Percentiles rank a stretch among this genome's conserved stretches.
These are phyloP conservation scores for Sebastes alutus DNA, from an alignment of 2,797 vertebrate genomes.

Conservation along the genomic window DNA sequence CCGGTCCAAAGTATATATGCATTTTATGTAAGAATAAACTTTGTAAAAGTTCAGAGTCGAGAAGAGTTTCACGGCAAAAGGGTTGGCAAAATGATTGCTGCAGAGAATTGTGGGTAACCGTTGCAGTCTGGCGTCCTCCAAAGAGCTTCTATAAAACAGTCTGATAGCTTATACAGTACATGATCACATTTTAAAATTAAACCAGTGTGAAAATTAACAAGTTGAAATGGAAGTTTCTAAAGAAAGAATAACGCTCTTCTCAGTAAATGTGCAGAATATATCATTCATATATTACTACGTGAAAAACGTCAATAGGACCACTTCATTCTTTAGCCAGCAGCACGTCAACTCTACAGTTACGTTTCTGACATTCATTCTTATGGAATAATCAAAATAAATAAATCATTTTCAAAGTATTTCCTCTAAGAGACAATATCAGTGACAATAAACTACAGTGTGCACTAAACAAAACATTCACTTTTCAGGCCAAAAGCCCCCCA, in stretches of 20 bases:
- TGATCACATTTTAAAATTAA: background rate
- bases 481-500: background rate
- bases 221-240: background rate
- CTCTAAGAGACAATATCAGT: background rate
- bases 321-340: background rate
- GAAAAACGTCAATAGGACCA: background rate
- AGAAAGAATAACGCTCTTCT: background rate
- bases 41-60: background rate
- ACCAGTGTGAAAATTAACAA: background rate
- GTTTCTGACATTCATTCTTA: background rate
- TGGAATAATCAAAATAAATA: background rate
- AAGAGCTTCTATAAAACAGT: background rate
- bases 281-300: background rate
- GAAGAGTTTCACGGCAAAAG: background rate
- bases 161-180: background rate
- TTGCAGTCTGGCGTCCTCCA: background rate
- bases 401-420: background rate
- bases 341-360: background rate
- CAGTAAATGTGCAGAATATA: background rate
- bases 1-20: background rate
- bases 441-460: conserved; percentile 25
- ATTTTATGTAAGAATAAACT: background rate
- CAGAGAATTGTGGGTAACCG: background rate
- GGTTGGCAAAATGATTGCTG: background rate
- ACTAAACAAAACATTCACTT: conserved; percentile 38